Evolutionary conservation across 2,888 invertebrate species (phyloP), one percentile per base, ranked within the genome.

Genomic region (Cactoblastis cactorum): DNA sequence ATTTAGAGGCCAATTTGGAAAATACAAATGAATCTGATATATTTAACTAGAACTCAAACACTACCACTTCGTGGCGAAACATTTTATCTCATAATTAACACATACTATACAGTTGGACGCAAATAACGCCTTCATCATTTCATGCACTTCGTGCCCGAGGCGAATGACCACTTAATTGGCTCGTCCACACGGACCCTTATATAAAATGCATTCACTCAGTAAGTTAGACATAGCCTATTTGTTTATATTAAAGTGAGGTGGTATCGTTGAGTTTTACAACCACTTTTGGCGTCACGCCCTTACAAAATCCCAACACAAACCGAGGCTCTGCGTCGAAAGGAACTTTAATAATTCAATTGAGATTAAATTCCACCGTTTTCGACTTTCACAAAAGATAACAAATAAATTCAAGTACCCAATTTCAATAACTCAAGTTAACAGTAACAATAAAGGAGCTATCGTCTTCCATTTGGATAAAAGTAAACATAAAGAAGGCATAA

Each of bases 171-270:
- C 24, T 37, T 3, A 37, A 46, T 18, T 34, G 47, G n/a, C 47
- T 48, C 37, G 37, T 48, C 37, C 37, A 48, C 47, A 28, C 47
- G 37, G 24, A 38, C 35, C 47, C 47, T 83, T 83, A 78, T 86
- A 89, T 86, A 89, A 89, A 88, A 88, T 88, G 88, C 88, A 87
- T 81, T 82, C 87, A 86, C 83, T 82, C 87, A 78, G 78, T 85
- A 83, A 76, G 80, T 81, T 83, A 81, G 75, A 87, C 80, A 83
- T 87, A 87, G 83, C 84, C 86, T 89, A 87, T 74, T 73, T 72
- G 71, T 82, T 81, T 80, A 80, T 68, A 79, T 69, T 70, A 80
- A 73, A 74, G 74, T 77, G 77, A 72, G 70, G 66, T 49, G 73
- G 76, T 83, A 86, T 85, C 88, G 83, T 87, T 87, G 88, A 84